These are phyloP conservation scores for Cyprinodon variegatus DNA, from an alignment of 2,113 vertebrate species.

Conservation along the genomic window DNA sequence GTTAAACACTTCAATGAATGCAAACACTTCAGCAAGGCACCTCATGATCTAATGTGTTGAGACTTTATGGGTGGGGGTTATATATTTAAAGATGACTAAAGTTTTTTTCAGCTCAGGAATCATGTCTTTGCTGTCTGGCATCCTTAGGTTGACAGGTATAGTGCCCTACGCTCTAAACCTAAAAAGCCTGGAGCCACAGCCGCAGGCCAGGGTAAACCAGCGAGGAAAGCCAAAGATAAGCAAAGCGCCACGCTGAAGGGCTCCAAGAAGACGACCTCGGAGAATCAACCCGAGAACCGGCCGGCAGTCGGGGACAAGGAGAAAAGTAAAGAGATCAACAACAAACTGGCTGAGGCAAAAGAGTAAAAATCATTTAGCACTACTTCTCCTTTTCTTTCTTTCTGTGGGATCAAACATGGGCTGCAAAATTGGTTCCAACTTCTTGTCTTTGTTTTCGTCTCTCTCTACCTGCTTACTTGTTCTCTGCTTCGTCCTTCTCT, in stretches of 20 bases:
- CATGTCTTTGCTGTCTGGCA: conserved; percentile 50
- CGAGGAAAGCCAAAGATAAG: conserved; percentile 97
- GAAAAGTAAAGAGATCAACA: conserved; percentile 99
- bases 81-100: not conserved
- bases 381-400: conserved; percentile 84
- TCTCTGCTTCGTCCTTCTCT: conserved; percentile 28
- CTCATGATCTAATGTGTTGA: not conserved
- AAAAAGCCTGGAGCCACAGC: conserved; percentile 86
- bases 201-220: conserved; percentile 84
- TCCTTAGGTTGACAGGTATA: conserved; percentile 90
- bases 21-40: not conserved
- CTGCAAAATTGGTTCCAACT: conserved; percentile 91
- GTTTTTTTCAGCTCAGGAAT: conserved; percentile 44
- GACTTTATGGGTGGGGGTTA: not conserved
- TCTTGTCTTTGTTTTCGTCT: conserved; percentile 74
- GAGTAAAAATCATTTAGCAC: conserved; percentile 93
- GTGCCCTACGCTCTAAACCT: conserved; percentile 88
- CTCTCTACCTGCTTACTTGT: conserved; percentile 11
- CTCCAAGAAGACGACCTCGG: conserved; percentile 87
- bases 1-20: not conserved
- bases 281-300: conserved; percentile 80
- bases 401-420: conserved; percentile 74
- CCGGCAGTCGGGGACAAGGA: conserved; percentile 88
- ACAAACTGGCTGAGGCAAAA: conserved; percentile 99
- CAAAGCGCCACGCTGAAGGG: conserved; percentile 82